phyloP scores from a whole-genome alignment of 2,888 invertebrate species.

The Leucophenga montana region DNA sequence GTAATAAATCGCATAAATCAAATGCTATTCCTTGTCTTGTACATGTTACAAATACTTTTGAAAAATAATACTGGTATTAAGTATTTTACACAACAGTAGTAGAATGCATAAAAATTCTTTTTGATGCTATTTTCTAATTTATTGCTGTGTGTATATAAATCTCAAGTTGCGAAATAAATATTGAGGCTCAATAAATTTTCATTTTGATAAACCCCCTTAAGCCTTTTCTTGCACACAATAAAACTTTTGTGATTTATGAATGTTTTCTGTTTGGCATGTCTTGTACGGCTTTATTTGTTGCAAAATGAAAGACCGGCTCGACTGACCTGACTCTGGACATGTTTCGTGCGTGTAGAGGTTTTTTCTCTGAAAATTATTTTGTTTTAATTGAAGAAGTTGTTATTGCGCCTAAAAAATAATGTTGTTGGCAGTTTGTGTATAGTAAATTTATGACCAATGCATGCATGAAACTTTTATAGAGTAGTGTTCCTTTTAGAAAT shows the following conservation, averaged over 20 bases:
- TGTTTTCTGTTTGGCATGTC: background rate
- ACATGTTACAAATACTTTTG: background rate
- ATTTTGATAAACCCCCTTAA: slow-evolving; percentile 26
- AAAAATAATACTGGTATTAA: no score
- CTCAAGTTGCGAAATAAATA: slow-evolving; percentile 19
- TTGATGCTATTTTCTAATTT: slow-evolving; percentile 3
- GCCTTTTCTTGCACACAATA: slow-evolving; percentile 23
- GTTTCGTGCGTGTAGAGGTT: no score
- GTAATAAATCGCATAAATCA: no score
- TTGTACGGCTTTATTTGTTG: slow-evolving; percentile 3
- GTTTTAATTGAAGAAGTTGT: background rate
- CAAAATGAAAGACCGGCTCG: no score
- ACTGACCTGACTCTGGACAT: no score
- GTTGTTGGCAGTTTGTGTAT: background rate
- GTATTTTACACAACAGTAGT: no score
- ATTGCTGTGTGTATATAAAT: slow-evolving; percentile 21
- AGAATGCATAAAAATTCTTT: no score
- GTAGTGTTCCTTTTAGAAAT: no score
- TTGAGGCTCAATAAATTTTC: slow-evolving; percentile 26
- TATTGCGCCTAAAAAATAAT: background rate
- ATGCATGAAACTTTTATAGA: no score
- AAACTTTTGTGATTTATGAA: slow-evolving; percentile 27
- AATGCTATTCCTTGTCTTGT: background rate
- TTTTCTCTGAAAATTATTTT: background rate
- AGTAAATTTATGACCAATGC: no score